Base-by-base conservation (phyloP, 2,113 vertebrate species). In the Crotophaga sulcirostris region DNA sequence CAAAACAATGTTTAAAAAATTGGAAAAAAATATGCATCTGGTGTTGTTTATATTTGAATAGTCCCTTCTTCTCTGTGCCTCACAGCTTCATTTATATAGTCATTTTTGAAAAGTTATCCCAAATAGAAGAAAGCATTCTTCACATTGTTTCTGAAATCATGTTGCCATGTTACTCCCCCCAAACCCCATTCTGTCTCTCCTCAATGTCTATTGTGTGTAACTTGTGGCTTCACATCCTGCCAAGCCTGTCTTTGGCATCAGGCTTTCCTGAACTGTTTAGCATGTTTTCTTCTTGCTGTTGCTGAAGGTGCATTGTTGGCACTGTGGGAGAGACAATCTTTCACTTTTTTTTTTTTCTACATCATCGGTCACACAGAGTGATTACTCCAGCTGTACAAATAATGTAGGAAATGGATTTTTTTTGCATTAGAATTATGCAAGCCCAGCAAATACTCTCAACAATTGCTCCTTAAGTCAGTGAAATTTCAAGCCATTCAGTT, bases 381-480 rank as follows among this genome's bases (percentile, higher is more conserved):
- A 97, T 97, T 96, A 90, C 94, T 96, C 97, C 98, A 98, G 98
- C 98, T 98, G 98, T 97, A 96, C 97, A 98, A 98, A 98, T 97
- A 98, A 96, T 75, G 97, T 90, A 97, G 98, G 97, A 98, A 98
- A 98, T 97, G 90, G 97, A 96, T 88, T 98, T 97, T 96, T 90
- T 73, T 96, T 88, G 95, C 92, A 96, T 98, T 97, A 97, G 98
- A 98, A 98, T 98, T 97, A 98, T 97, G 96, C 97, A 96, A 95
- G 94, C 94, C 96, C 96, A 38, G 96, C 97, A 98, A 98, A 98
- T 94, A 98, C 97, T 93, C 81, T 90, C 97, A 97, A 98, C 98
- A 98, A 98, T 97, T 95, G 98, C 96, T 96, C 98, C 98, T 98
- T 97, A 96, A 97, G 95, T 96, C 97, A 85, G 94, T 56, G 95